A percentile compares a stretch with the other conserved stretches of the same genome.
These are phyloP conservation scores for Notospermus geniculatus DNA, from an alignment of 1,140 invertebrate species.

Conservation along the genomic window DNA sequence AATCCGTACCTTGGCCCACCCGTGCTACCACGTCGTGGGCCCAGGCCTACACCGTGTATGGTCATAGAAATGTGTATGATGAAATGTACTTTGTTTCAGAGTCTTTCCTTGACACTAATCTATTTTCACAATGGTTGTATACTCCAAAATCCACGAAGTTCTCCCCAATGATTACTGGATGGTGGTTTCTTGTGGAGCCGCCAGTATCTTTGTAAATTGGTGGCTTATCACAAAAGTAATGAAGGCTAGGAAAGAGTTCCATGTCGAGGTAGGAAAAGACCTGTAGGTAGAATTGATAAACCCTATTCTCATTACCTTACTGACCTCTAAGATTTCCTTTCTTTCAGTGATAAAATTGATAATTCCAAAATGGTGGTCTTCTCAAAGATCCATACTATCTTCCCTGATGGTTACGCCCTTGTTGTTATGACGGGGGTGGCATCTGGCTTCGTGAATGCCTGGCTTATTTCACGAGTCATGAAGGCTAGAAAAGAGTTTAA, in stretches of 20 bases:
- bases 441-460: slow-evolving; percentile 40
- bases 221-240: slow-evolving; percentile 48
- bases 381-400: slow-evolving; percentile 20
- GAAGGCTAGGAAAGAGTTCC: slow-evolving; percentile 43
- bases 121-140: too few species aligned
- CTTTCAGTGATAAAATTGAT: too few species aligned
- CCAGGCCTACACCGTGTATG: too few species aligned
- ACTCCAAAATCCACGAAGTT: slow-evolving; percentile 9
- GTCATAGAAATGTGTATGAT: too few species aligned
- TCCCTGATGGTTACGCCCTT: slow-evolving; percentile 39
- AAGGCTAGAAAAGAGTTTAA: slow-evolving; percentile 45
- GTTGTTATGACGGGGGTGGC: slow-evolving; percentile 39
- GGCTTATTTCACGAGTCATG: slow-evolving; percentile 45
- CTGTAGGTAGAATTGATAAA: too few species aligned
- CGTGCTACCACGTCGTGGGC: too few species aligned
- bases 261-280: slow-evolving; percentile 38
- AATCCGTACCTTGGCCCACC: too few species aligned
- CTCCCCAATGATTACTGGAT: slow-evolving; percentile 38
- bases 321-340: too few species aligned
- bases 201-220: slow-evolving; percentile 40
- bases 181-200: slow-evolving; percentile 36
- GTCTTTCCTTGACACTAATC: too few species aligned
- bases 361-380: slow-evolving; percentile 15
- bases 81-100: too few species aligned
- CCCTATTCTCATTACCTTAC: too few species aligned